phyloP scores from a whole-genome alignment of 2,888 invertebrate genomes.

The Trichogramma evanescens region DNA sequence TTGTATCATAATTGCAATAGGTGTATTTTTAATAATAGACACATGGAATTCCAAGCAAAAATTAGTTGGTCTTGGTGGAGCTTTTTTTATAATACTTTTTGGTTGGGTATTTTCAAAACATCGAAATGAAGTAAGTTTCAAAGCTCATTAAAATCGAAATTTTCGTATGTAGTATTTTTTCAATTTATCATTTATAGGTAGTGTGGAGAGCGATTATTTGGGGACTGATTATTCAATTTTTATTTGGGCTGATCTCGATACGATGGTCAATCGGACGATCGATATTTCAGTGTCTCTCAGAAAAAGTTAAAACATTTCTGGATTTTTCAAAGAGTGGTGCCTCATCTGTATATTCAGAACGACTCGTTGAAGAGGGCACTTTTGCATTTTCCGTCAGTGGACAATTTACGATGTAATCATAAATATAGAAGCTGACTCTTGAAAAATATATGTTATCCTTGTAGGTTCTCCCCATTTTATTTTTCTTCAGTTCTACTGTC shows the following conservation, averaged over 20 bases:
- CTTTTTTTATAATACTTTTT: constrained; percentile 55
- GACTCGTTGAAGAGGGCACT: constrained; percentile 56
- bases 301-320: constrained; percentile 69
- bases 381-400: constrained; percentile 78
- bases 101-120: constrained; percentile 59
- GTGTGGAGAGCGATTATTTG: constrained; percentile 73
- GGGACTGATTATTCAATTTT: constrained; percentile 75
- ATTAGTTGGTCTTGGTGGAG: constrained; percentile 62
- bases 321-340: constrained; percentile 73
- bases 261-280: constrained; percentile 71
- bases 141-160: background rate
- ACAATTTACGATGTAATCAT: background rate
- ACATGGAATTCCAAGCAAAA: constrained; percentile 52
- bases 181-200: constrained; percentile 48
- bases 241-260: constrained; percentile 75
- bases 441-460: background rate
- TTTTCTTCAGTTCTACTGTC: constrained; percentile 87
- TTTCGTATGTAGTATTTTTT: background rate
- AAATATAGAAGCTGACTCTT: background rate
- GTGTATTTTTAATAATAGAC: constrained; percentile 59
- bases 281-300: constrained; percentile 62
- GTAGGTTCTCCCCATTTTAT: constrained; percentile 78
- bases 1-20: constrained; percentile 17
- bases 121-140: constrained; percentile 47
- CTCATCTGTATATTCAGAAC: constrained; percentile 73